Conservation (phyloP, 1,140 invertebrate species). For the Propsilocerus akamusi region DNA sequence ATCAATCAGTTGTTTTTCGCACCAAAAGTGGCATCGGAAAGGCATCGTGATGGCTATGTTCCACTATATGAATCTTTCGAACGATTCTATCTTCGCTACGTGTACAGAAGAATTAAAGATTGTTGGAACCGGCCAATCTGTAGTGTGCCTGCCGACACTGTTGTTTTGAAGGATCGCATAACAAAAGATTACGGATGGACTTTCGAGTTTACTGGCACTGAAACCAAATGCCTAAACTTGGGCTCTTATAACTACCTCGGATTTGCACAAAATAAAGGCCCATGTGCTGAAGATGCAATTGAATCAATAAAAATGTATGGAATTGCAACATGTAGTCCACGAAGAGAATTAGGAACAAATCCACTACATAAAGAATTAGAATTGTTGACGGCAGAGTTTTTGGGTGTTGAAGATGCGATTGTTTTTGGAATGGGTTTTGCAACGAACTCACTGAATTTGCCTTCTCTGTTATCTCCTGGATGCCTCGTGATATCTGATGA, state of each 20-base stretch:
- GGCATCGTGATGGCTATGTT: conserved; percentile 72
- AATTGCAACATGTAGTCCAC: conserved; percentile 45
- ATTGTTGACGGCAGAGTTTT: conserved; percentile 62
- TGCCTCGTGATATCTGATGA: conserved; percentile 89
- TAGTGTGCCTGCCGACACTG: conserved; percentile 71
- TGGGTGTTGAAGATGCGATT: conserved; percentile 86
- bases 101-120: conserved; percentile 79
- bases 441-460: conserved; percentile 89
- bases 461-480: conserved; percentile 61
- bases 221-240: conserved; percentile 68
- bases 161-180: conserved; percentile 70
- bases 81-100: conserved; percentile 84
- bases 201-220: conserved; percentile 66
- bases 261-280: conserved; percentile 58
- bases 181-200: conserved; percentile 82
- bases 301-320: conserved; percentile 41
- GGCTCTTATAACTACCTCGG: conserved; percentile 90
- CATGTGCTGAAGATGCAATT: conserved; percentile 51
- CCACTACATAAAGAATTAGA: conserved; percentile 70
- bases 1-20: conserved; percentile 63
- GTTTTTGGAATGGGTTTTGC: conserved; percentile 98
- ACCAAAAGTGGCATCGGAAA: conserved; percentile 58
- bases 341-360: conserved; percentile 41
- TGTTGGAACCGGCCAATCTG: conserved; percentile 90
- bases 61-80: conserved; percentile 83